A percentile compares a stretch with the other conserved stretches of the same genome.
Evolutionary conservation across 2,113 vertebrate species (phyloP).

Genomic region (Coptodon rendalli): DNA sequence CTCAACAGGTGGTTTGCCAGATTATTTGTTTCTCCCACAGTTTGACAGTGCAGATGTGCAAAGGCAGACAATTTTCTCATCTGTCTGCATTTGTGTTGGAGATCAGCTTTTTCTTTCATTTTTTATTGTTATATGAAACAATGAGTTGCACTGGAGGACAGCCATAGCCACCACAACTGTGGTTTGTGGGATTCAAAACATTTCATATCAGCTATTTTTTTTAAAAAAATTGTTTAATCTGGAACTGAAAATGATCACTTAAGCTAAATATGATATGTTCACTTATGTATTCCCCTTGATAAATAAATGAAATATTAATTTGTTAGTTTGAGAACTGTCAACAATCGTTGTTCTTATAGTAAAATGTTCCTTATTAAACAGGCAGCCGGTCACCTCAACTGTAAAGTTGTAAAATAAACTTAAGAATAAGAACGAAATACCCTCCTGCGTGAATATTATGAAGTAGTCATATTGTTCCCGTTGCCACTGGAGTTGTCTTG

Average conservation of each 20-base stretch:
- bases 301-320: background rate
- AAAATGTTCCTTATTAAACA: background rate
- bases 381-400: background rate
- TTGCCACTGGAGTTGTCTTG: conserved; percentile 4
- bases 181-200: background rate
- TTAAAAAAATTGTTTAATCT: background rate
- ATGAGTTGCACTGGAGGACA: background rate
- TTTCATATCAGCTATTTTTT: background rate
- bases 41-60: background rate
- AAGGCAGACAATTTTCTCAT: background rate
- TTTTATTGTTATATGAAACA: background rate
- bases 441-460: background rate
- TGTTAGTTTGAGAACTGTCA: background rate
- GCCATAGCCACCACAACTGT: background rate
- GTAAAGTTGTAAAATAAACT: conserved; percentile 18
- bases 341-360: background rate
- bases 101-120: background rate
- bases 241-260: background rate
- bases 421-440: background rate
- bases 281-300: background rate
- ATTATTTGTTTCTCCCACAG: background rate
- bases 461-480: background rate
- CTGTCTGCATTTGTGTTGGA: background rate
- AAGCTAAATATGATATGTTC: background rate
- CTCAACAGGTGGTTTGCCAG: conserved; percentile 13